These are phyloP conservation scores for Rhagonycha lutea DNA, from an alignment of 2,888 invertebrate species.

Conservation along the genomic window DNA sequence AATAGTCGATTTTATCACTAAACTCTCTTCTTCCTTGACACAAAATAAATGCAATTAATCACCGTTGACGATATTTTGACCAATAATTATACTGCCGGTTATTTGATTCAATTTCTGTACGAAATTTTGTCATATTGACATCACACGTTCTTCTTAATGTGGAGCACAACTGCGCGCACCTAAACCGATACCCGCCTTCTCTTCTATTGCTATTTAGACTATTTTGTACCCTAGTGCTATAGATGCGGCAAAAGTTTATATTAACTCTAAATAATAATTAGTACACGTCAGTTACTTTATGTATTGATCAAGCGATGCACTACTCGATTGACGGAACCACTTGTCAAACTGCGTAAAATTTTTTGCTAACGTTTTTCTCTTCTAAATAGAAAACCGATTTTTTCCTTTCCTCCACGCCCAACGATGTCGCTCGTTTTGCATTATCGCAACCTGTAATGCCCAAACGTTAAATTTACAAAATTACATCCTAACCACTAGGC, in stretches of 20 bases:
- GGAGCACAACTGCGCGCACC: constrained; percentile 1
- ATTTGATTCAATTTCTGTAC: constrained; percentile 7
- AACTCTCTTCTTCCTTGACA: neutral
- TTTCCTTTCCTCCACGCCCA: neutral
- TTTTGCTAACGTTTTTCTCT: neutral
- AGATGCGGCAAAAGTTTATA: constrained; percentile 6
- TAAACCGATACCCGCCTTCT: neutral
- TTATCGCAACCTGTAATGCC: neutral
- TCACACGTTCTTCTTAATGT: constrained; percentile 4
- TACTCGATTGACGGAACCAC: constrained; percentile 15
- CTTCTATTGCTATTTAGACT: neutral
- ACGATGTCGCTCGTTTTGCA: neutral
- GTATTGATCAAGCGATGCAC: constrained; percentile 29
- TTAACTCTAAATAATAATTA: constrained; percentile 2
- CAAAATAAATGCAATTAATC: constrained; percentile 5
- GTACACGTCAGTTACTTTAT: constrained; percentile 25
- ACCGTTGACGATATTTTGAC: constrained; percentile 21
- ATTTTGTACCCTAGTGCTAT: neutral
- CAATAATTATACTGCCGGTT: constrained; percentile 11
- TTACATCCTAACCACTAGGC: neutral
- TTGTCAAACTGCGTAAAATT: constrained; percentile 6
- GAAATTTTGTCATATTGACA: constrained; percentile 28
- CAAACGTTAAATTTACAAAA: neutral
- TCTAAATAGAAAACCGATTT: neutral
- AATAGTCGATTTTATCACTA: neutral